Conservation (phyloP, 2,888 invertebrate genomes). For the Sicus ferrugineus region DNA sequence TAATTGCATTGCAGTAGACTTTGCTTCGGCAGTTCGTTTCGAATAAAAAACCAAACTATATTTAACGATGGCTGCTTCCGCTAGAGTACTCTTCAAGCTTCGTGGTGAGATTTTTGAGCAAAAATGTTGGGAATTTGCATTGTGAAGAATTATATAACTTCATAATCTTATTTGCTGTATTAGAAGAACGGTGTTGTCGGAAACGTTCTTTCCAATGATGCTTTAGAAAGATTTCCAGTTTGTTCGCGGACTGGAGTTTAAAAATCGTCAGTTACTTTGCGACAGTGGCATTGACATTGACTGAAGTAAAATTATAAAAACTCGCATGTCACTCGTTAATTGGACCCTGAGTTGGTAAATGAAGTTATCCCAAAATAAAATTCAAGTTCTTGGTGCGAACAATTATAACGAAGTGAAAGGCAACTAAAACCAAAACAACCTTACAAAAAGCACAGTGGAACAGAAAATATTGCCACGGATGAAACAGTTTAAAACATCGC, state of each 20-base stretch:
- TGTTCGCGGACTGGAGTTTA: not conserved
- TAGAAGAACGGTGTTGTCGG: not conserved
- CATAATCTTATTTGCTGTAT: not conserved
- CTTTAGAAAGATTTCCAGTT: not conserved
- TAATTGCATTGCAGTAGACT: constrained; percentile 13
- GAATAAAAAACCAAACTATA: constrained; percentile 6
- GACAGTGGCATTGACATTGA: constrained; percentile 18
- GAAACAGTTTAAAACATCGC: too few relatives aligned
- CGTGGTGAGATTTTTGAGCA: constrained; percentile 65
- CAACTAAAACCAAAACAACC: not conserved
- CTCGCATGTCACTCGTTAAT: not conserved
- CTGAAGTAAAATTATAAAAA: not conserved
- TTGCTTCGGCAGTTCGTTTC: constrained; percentile 10
- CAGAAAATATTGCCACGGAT: too few relatives aligned
- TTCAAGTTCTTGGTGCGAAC: not conserved
- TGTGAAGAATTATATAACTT: constrained; percentile 52
- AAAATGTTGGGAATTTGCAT: constrained; percentile 11
- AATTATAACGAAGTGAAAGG: not conserved
- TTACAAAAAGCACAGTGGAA: constrained; percentile 7
- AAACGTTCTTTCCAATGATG: not conserved
- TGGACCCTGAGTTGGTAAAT: not conserved
- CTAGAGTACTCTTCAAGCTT: constrained; percentile 68
- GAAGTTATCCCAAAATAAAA: constrained; percentile 19
- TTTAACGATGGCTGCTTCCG: constrained; percentile 68
- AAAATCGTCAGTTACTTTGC: not conserved